These are phyloP conservation scores for Artemisiospiza belli DNA, from an alignment of 2,113 vertebrate species.

Conservation along the genomic window DNA sequence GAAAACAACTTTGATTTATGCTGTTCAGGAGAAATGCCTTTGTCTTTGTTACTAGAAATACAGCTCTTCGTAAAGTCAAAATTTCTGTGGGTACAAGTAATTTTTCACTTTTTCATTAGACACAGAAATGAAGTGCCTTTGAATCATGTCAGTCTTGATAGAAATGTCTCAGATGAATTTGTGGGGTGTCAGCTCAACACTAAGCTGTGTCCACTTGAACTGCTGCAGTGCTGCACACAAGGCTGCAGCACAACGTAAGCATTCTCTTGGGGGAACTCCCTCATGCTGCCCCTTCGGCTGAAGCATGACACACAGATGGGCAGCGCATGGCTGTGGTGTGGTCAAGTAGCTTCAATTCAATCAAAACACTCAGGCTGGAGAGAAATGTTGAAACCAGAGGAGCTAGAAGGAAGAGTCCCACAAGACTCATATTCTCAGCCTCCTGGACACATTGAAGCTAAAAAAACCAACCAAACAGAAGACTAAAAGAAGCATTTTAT, in stretches of 20 bases:
- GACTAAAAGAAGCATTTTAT: background rate
- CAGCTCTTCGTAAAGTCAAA: background rate
- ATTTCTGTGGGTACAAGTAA: background rate
- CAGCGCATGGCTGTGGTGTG: background rate
- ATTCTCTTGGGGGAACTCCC: background rate
- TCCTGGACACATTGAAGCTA: background rate
- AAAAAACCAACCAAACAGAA: background rate
- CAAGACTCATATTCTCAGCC: background rate
- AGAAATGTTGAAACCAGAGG: background rate
- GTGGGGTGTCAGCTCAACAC: background rate
- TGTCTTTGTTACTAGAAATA: slow-evolving; percentile 6
- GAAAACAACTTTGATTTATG: slow-evolving; percentile 33
- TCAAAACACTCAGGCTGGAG: background rate
- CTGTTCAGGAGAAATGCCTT: background rate
- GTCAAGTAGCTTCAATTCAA: background rate
- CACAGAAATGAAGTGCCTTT: slow-evolving; percentile 10
- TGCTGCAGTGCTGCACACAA: background rate
- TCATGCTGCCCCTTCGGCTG: background rate
- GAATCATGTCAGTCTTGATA: background rate
- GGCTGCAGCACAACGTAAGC: background rate
- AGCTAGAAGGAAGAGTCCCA: background rate
- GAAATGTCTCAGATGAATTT: background rate
- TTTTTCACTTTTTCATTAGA: slow-evolving; percentile 56
- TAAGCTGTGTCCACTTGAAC: background rate
- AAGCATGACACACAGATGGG: background rate